Conservation (phyloP, 2,888 invertebrate species). For the Crossocerus cetratus region DNA sequence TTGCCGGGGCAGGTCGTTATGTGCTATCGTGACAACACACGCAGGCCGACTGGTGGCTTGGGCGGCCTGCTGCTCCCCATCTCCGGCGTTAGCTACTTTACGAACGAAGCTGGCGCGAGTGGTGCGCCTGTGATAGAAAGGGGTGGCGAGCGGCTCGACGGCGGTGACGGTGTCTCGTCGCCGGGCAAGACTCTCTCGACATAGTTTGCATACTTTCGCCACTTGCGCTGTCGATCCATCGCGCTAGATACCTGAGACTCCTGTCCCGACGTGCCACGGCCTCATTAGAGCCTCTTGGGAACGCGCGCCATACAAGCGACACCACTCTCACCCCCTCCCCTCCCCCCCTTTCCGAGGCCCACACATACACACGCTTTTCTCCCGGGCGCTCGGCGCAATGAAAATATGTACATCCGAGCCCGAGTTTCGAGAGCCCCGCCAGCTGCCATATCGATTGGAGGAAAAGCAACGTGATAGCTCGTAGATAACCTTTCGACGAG, state of each 20-base stretch:
- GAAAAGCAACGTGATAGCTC: not conserved
- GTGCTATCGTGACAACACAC: too few relatives aligned
- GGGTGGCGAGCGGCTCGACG: not conserved
- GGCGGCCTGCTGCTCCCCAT: too few relatives aligned
- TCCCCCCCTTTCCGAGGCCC: not conserved
- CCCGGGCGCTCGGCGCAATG: not conserved
- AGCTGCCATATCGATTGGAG: constrained; percentile 10
- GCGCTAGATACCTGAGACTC: constrained; percentile 50
- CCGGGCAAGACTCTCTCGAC: constrained; percentile 39
- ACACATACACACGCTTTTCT: constrained; percentile 2
- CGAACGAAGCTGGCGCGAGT: too few relatives aligned
- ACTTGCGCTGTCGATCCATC: constrained; percentile 45
- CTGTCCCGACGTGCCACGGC: constrained; percentile 48
- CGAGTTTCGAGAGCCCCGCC: constrained; percentile 18
- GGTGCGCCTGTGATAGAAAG: too few relatives aligned
- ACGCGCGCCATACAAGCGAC: constrained; percentile 47
- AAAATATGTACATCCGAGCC: constrained; percentile 17
- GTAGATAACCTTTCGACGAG: not conserved
- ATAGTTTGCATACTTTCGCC: constrained; percentile 63
- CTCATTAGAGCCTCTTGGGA: constrained; percentile 57
- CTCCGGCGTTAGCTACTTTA: too few relatives aligned
- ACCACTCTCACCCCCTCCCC: constrained; percentile 11
- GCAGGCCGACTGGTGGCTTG: too few relatives aligned
- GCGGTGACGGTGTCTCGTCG: constrained; percentile 28
- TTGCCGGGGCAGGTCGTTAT: not conserved